phyloP scores from a whole-genome alignment of 2,888 invertebrate genomes.

The Boloria selene region DNA sequence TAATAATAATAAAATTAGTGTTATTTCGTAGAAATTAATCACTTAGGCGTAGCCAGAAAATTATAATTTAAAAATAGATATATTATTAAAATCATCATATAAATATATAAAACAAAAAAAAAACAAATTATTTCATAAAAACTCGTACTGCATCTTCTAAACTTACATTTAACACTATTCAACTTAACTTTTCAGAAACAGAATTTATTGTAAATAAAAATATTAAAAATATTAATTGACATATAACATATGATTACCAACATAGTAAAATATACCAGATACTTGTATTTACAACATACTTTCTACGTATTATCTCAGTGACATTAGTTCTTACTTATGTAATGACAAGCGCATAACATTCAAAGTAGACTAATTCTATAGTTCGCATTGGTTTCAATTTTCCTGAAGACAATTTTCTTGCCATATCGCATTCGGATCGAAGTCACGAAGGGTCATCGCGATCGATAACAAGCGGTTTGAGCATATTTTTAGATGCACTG shows the following conservation, averaged over 20 bases:
- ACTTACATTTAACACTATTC: background rate
- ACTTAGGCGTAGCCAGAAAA: conserved; percentile 2
- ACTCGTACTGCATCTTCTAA: background rate
- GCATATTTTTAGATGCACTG: conserved; percentile 78
- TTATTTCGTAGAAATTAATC: conserved; percentile 5
- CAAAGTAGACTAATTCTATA: background rate
- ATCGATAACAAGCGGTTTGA: conserved; percentile 64
- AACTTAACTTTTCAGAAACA: too few species aligned
- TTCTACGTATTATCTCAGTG: too few species aligned
- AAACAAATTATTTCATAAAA: too few species aligned
- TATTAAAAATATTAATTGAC: background rate
- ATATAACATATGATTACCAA: conserved; percentile 8
- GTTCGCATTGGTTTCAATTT: conserved; percentile 1
- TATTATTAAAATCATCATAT: background rate
- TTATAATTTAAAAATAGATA: background rate
- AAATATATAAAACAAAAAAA: too few species aligned
- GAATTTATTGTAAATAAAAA: too few species aligned
- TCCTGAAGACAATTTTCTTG: conserved; percentile 23
- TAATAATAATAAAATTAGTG: conserved; percentile 4
- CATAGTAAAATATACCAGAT: background rate
- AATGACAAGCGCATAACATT: conserved; percentile 1
- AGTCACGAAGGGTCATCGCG: conserved; percentile 52
- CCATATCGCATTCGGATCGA: conserved; percentile 47
- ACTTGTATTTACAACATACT: too few species aligned
- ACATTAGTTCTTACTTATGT: background rate